These are phyloP conservation scores for Thymelicus lineola DNA, from an alignment of 2,888 invertebrate genomes.

Conservation along the genomic window DNA sequence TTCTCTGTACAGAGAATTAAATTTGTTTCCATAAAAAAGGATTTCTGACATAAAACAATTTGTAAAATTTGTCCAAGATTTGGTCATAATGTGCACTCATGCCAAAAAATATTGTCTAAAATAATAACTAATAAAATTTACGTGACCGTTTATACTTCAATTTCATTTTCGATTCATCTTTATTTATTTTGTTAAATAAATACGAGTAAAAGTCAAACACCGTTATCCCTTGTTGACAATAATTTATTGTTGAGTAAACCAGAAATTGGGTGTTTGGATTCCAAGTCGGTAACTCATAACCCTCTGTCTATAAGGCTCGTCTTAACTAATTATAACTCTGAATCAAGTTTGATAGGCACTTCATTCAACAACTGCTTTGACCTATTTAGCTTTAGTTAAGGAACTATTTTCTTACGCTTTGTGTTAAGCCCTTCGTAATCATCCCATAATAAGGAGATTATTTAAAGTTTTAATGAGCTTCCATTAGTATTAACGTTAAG, in stretches of 20 bases:
- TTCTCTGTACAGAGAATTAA: no score
- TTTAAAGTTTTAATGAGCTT: background rate
- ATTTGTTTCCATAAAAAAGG: no score
- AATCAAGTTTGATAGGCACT: slow-evolving; percentile 21
- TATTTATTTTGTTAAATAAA: no score
- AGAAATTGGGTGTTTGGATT: slow-evolving; percentile 6
- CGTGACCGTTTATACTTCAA: no score
- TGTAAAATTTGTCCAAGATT: no score
- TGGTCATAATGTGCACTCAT: no score
- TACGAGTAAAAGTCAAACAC: no score
- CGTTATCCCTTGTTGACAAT: no score
- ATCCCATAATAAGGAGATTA: background rate
- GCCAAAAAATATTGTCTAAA: no score
- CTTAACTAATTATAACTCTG: slow-evolving; percentile 20
- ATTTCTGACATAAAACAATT: no score
- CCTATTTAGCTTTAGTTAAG: slow-evolving; percentile 5
- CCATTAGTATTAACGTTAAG: background rate
- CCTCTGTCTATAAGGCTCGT: slow-evolving; percentile 4
- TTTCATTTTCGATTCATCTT: no score
- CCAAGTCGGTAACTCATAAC: slow-evolving; percentile 14
- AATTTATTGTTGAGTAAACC: background rate
- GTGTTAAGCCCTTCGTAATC: slow-evolving; percentile 1
- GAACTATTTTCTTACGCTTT: slow-evolving; percentile 5
- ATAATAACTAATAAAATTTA: no score
- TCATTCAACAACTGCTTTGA: slow-evolving; percentile 17